Percentiles rank a stretch among this genome's conserved stretches.
Conservation (phyloP, 2,113 vertebrate species). For the Butorides virescens region DNA sequence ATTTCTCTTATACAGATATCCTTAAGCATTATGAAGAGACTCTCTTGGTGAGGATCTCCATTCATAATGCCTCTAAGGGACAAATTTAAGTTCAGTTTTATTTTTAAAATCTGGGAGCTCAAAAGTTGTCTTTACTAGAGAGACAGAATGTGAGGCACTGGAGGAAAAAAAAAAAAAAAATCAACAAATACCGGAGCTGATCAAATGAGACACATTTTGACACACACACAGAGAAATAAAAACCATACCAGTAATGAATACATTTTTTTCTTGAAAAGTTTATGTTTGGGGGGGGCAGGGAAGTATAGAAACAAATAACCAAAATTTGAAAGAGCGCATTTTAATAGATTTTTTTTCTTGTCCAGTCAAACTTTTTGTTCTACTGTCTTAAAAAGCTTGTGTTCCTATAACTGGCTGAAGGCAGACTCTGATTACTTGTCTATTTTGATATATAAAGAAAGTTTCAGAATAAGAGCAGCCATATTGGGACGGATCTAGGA, state of each 20-base stretch:
- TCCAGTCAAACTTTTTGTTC: neutral
- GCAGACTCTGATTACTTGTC: neutral
- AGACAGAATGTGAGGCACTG: neutral
- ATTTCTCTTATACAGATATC: neutral
- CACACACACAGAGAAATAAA: neutral
- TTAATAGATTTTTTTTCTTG: neutral
- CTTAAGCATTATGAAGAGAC: neutral
- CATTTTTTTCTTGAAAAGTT: neutral
- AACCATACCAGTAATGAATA: neutral
- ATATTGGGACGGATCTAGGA: neutral
- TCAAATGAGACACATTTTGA: neutral
- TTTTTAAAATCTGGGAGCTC: neutral
- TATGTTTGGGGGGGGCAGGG: neutral
- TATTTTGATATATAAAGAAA: neutral
- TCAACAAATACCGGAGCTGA: neutral
- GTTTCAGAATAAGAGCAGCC: neutral
- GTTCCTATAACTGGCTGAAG: neutral
- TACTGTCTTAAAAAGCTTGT: neutral
- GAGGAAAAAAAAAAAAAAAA: neutral
- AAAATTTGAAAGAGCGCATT: neutral
- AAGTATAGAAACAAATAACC: rapidly evolving
- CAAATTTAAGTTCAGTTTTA: neutral
- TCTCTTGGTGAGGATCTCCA: neutral
- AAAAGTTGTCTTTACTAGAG: neutral
- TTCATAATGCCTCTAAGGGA: neutral